Evolutionary conservation across 2,113 vertebrate genomes (phyloP).

Genomic region (Pseudorectes ferrugineus): DNA sequence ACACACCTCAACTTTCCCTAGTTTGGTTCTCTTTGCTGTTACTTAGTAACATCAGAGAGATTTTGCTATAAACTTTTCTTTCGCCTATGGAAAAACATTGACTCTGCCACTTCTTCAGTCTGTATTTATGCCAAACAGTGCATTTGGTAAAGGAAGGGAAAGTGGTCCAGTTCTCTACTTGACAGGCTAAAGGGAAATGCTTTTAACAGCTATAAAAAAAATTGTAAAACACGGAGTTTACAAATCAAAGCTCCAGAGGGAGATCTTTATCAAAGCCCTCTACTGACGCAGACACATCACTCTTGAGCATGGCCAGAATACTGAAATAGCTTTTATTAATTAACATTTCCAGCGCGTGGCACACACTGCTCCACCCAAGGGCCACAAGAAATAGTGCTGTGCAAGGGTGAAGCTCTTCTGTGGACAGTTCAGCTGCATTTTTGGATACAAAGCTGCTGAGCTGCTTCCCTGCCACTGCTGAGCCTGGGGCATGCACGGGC

Average conservation of each 20-base stretch:
- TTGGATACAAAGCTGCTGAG: neutral
- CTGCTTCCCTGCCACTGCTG: neutral
- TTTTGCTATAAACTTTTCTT: neutral
- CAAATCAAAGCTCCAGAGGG: neutral
- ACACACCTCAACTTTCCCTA: neutral
- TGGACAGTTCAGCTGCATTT: neutral
- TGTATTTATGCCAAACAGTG: neutral
- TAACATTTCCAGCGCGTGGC: neutral
- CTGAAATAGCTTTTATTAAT: neutral
- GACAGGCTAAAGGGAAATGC: neutral
- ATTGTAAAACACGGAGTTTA: neutral
- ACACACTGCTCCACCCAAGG: neutral
- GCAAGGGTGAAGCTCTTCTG: neutral
- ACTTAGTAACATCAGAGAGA: neutral
- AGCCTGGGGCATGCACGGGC: rapidly evolving
- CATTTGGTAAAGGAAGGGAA: neutral
- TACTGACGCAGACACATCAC: neutral
- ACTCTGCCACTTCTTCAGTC: neutral
- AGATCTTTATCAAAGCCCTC: neutral
- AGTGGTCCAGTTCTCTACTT: neutral
- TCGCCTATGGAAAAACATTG: neutral
- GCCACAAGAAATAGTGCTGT: neutral
- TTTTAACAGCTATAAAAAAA: neutral
- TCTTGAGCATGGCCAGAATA: neutral
- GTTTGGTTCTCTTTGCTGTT: neutral